Evolutionary conservation across 1,140 invertebrate genomes (phyloP), one percentile per base, ranked within the genome.

Genomic region (Drosophila pallidifrons): DNA sequence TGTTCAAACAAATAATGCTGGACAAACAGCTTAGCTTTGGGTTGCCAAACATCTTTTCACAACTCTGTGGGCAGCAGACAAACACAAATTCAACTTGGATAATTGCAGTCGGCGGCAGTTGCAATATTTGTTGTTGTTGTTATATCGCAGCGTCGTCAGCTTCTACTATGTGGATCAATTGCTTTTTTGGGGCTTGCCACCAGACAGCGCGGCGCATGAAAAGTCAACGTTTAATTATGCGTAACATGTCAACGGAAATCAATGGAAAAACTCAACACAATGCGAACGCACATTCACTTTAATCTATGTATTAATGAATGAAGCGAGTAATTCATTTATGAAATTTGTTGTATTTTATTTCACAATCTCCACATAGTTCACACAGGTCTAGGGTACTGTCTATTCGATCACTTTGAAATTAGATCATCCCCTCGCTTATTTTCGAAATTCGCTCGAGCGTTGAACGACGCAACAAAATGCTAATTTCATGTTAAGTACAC

Each of bases 181-280:
- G 76, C 15, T 55, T 61, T 74, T 74, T 70, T 55, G 72, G 52
- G 74, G 77, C 49, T 60, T 68, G 75, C 57, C 71, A 49, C 68
- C 85, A 81, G 83, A 88, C 83, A 72, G 66, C 77, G 71, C 58
- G 78, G 61, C 72, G 72, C 71, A 68, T 77, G 70, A 68, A 58
- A 75, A 58, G 71, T 72, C 65, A 65, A 46, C 59, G 83, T 78
- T 87, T 87, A 88, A 87, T 87, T 87, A 87, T 87, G 83, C 83
- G 80, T 88, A 87, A 87, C 83, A 65, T 77, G 77, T 69, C 82
- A 68, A 47, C 76, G 60, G 46, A 65, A 60, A 81, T 76, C 74
- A 77, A 59, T 68, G 65, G 65, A 54, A 55, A 68, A 66, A 43
- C 38, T 58, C 28, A 66, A 64, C 54, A n/a, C 46, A 55, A 47